A percentile compares a stretch with the other conserved stretches of the same genome.
Conservation (phyloP, 2,113 vertebrate species). For the Furnarius figulus region DNA sequence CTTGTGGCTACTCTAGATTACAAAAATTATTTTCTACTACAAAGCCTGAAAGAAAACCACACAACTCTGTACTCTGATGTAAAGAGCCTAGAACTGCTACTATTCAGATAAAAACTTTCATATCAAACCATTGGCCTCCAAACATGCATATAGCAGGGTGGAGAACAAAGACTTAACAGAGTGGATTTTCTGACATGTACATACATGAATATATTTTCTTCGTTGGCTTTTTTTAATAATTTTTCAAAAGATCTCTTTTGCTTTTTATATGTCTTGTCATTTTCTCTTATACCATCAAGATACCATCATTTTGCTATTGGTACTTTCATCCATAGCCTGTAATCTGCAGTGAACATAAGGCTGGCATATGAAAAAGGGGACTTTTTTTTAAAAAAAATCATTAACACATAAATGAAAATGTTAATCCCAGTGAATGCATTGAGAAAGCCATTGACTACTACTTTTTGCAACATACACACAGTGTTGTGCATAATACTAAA, state of each 20-base stretch:
- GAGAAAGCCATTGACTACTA: background rate
- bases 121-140: background rate
- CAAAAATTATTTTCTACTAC: background rate
- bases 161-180: background rate
- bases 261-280: background rate
- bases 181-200: background rate
- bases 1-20: background rate
- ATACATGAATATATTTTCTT: background rate
- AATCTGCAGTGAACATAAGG: background rate
- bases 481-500: background rate
- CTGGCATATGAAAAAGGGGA: background rate
- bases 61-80: background rate
- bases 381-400: background rate
- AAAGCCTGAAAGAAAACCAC: background rate
- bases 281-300: background rate
- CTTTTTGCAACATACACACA: background rate
- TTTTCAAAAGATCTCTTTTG: background rate
- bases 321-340: background rate
- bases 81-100: background rate
- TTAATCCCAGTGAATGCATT: background rate
- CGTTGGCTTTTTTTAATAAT: background rate
- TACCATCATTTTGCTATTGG: background rate
- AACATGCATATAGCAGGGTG: background rate
- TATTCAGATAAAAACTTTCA: background rate
- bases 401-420: background rate